Evolutionary conservation across 2,888 invertebrate species (phyloP), one percentile per base, ranked within the genome.

Genomic region (Anarsia innoxiella): DNA sequence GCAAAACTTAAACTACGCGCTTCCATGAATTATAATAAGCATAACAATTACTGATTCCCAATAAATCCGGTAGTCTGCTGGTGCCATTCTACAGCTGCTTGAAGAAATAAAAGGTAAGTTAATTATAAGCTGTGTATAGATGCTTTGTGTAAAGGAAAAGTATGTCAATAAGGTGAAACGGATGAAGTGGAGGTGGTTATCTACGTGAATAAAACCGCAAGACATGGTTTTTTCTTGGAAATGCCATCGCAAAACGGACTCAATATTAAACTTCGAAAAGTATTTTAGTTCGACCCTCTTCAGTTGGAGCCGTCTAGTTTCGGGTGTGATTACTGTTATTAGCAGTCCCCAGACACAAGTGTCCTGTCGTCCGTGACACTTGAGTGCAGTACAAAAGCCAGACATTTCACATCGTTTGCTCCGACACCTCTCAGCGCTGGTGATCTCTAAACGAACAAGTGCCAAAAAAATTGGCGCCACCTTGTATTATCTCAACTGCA

Each of bases 401-500:
- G 82, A 79, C 67, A 63, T 75, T 66, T 66, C 71, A 71, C 68
- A 59, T 79, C 76, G 59, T 84, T 83, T 80, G 79, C 72, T 56
- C 66, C 69, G 55, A 75, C 83, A 79, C 82, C 74, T 77, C 61
- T 51, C 45, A 36, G 45, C 58, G 47, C 46, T 45, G 52, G 54
- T 68, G 70, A 75, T 71, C 71, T 67, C 54, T 57, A 44, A 40
- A 51, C 51, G 46, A 48, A 54, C 53, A 54, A 60, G 61, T 58
- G 49, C 48, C 50, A 66, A 43, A 74, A 84, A 83, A 83, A 59
- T 73, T 78, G 83, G 83, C 83, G 83, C 83, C 83, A 49, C 50
- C 63, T 72, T 72, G 66, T 70, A 49, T 54, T 55, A 51, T 42
- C 35, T 35, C 35, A 35, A 28, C 35, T 28, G 33, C 33, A 23